phyloP scores from a whole-genome alignment of 2,113 vertebrate genomes.

The Dermatemys mawii region DNA sequence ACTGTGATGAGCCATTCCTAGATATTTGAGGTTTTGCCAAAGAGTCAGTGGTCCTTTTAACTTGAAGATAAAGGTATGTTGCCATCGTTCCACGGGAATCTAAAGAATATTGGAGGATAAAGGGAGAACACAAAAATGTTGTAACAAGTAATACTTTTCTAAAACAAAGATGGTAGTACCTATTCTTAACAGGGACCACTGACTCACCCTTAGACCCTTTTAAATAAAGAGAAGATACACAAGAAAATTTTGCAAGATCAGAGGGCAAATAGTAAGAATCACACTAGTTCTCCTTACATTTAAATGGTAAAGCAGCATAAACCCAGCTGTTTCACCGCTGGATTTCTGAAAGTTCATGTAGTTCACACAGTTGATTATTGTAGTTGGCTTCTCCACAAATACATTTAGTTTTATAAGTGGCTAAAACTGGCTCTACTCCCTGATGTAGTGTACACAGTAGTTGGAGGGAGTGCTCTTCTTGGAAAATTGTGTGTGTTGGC shows the following conservation, averaged over 20 bases:
- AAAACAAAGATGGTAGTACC: background rate
- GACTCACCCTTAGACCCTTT: background rate
- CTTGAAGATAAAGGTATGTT: background rate
- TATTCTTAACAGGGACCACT: background rate
- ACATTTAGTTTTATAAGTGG: conserved; percentile 46
- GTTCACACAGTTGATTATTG: conserved; percentile 66
- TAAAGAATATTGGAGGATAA: conserved; percentile 1
- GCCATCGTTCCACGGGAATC: background rate
- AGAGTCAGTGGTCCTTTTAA: background rate
- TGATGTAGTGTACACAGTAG: conserved; percentile 51
- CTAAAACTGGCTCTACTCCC: conserved; percentile 53
- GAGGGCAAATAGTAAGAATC: conserved; percentile 23
- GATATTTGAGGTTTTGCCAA: background rate
- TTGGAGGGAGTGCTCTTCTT: conserved; percentile 44
- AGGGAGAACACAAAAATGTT: background rate
- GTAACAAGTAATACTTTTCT: background rate
- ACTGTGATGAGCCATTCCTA: background rate
- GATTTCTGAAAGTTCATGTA: conserved; percentile 52
- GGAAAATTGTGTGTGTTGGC: conserved; percentile 66
- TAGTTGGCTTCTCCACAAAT: conserved; percentile 64
- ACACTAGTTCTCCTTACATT: conserved; percentile 8
- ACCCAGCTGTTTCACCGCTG: conserved; percentile 41
- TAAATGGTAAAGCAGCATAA: conserved; percentile 63
- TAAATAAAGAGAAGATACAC: conserved; percentile 35
- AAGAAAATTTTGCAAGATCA: conserved; percentile 35